Base-by-base conservation (phyloP, 1,140 invertebrate genomes). In the Bombus pyrosoma region DNA sequence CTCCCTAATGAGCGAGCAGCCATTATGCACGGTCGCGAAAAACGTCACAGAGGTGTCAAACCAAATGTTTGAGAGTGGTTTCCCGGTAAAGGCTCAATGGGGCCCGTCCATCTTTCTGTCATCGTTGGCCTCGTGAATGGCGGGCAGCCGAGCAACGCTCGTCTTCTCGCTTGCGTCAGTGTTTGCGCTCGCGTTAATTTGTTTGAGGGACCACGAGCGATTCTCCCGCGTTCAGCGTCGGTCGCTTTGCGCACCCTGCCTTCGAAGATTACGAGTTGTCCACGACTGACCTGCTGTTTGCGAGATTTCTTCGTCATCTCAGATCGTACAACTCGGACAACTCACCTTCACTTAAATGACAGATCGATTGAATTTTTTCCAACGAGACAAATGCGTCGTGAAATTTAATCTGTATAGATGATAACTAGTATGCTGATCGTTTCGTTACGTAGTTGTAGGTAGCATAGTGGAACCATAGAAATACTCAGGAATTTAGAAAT, bases 21-120 rank as follows among this genome's bases (percentile, higher is more conserved):
- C 22, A 83, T 83, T 83, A 83, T 83, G 62, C 34, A 9, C 32
- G 28, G 62, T 3, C 62, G 81, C 74, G 81, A 83, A 68, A 68
- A 77, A 68, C 82, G 82, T 83, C 82, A 57, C 82, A 28, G 64
- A 22, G 41, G 64, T 77, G 82, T 83, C 74, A 83, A 83, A 78
- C n/a, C 82, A 78, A 83, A 83, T 83, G 82, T 83, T 83, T 83
- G 82, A 83, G 64, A 69, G 37, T 69, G 47, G 82, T 83, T 83
- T 83, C 82, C 64, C 39, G 32, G 64, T 83, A 83, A 43, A 83
- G 43, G 47, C 47, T 83, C 62, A 83, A 83, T 83, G 75, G 81
- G 43, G 22, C 74, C 74, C 37, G 74, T 83, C 82, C 74, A 57
- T 83, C 74, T 37, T 78, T 68, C 74, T 78, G 82, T 83, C 82